Conservation (phyloP, 2,888 invertebrate species). For the Caenorhabditis wallacei region DNA sequence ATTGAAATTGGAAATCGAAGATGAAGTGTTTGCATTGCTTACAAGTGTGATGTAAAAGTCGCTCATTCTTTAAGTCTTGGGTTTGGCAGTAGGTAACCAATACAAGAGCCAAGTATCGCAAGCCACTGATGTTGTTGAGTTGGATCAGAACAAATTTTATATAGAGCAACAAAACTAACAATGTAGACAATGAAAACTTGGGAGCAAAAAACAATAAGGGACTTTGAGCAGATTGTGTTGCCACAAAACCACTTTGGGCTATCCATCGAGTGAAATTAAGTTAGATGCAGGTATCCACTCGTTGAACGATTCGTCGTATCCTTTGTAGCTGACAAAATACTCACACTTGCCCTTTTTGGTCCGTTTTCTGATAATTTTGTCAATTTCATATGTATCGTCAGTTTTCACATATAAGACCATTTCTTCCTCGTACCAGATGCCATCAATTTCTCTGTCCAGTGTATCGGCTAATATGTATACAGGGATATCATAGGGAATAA, state of each 20-base stretch:
- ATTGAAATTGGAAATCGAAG: slow-evolving; percentile 26
- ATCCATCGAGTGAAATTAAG: slow-evolving; percentile 16
- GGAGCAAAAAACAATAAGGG: slow-evolving; percentile 25
- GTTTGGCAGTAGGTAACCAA: slow-evolving; percentile 42
- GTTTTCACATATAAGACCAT: not conserved
- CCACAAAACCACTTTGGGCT: slow-evolving; percentile 25
- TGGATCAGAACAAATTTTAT: slow-evolving; percentile 18
- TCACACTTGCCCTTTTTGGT: not conserved
- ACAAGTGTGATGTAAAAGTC: slow-evolving; percentile 35
- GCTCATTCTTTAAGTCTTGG: slow-evolving; percentile 18
- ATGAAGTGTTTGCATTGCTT: not conserved
- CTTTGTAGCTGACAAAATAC: not conserved
- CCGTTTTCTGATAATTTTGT: slow-evolving; percentile 11
- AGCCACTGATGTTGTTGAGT: slow-evolving; percentile 20
- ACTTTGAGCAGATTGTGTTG: slow-evolving; percentile 18
- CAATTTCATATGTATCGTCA: not conserved
- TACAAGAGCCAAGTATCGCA: slow-evolving; percentile 14
- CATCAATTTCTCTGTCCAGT: not conserved
- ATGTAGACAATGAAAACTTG: slow-evolving; percentile 36
- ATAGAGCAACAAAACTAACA: slow-evolving; percentile 21
- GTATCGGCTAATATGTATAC: not conserved
- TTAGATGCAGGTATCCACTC: not conserved
- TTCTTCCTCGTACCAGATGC: not conserved
- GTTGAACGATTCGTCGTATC: not conserved
- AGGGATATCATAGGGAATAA: not conserved